A percentile compares a stretch with the other conserved stretches of the same genome.
phyloP scores from a whole-genome alignment of 2,797 vertebrate genomes.

The Halcyon chelicuti region DNA sequence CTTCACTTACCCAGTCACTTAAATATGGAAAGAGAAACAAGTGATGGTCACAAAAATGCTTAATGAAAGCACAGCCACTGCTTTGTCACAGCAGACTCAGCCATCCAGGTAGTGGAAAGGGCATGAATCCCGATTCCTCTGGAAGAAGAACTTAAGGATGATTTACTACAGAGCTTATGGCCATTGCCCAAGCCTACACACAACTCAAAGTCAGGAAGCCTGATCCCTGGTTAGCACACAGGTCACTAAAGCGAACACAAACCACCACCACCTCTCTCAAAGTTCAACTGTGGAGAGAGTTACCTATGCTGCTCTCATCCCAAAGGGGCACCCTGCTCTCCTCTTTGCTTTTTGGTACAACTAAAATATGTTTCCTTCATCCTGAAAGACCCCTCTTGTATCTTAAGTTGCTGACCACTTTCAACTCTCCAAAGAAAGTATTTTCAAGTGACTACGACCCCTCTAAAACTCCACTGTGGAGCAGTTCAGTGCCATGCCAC shows the following conservation, averaged over 20 bases:
- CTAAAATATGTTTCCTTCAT: not conserved
- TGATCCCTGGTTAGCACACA: not conserved
- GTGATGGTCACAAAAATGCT: not conserved
- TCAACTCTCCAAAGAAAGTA: not conserved
- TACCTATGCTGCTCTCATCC: not conserved
- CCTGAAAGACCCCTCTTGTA: not conserved
- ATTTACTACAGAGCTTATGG: not conserved
- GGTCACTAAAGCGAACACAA: not conserved
- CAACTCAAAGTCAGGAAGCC: not conserved
- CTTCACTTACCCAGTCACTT: not conserved
- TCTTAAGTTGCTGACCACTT: not conserved
- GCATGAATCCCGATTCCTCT: fast-evolving
- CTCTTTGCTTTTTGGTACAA: not conserved
- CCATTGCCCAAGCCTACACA: fast-evolving
- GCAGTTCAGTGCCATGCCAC: not conserved
- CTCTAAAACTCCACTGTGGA: not conserved
- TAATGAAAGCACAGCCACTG: not conserved
- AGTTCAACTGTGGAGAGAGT: not conserved
- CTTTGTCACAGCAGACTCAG: not conserved
- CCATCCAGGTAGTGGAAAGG: not conserved
- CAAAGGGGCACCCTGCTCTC: not conserved
- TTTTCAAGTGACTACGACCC: not conserved
- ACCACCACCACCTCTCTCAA: not conserved
- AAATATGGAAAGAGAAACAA: not conserved
- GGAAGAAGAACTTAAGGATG: not conserved